phyloP scores from a whole-genome alignment of 2,888 invertebrate species.

The Noctua janthina region DNA sequence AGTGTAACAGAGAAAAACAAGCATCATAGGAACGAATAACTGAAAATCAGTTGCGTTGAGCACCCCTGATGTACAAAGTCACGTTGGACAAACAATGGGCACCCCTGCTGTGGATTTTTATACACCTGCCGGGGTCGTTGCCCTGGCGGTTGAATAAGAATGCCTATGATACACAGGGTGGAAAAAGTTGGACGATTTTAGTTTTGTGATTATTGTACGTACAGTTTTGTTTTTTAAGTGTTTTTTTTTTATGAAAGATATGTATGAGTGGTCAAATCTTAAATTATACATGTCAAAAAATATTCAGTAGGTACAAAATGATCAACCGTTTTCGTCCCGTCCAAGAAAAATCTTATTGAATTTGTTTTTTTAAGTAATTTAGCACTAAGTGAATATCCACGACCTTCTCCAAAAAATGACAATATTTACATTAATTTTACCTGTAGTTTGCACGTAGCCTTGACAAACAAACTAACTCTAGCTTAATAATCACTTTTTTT shows the following conservation, averaged over 20 bases:
- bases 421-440: neutral
- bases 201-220: neutral
- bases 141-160: conserved; percentile 58
- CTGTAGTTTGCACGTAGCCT: neutral
- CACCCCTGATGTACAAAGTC: conserved; percentile 57
- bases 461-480: neutral
- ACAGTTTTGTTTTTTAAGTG: neutral
- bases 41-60: conserved; percentile 53
- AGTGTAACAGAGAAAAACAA: conserved; percentile 36
- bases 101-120: conserved; percentile 63
- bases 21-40: conserved; percentile 28
- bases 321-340: neutral
- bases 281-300: neutral
- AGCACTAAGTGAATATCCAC: neutral
- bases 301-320: neutral
- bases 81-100: conserved; percentile 65
- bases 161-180: conserved; percentile 59
- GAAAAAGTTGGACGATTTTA: neutral
- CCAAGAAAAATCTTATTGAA: neutral
- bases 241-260: neutral
- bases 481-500: neutral
- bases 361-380: neutral
- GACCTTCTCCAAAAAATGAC: neutral
- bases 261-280: neutral
- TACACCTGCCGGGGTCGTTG: conserved; percentile 69